Evolutionary conservation across 2,888 invertebrate species (phyloP).

Genomic region (Ormyrus nitidulus): DNA sequence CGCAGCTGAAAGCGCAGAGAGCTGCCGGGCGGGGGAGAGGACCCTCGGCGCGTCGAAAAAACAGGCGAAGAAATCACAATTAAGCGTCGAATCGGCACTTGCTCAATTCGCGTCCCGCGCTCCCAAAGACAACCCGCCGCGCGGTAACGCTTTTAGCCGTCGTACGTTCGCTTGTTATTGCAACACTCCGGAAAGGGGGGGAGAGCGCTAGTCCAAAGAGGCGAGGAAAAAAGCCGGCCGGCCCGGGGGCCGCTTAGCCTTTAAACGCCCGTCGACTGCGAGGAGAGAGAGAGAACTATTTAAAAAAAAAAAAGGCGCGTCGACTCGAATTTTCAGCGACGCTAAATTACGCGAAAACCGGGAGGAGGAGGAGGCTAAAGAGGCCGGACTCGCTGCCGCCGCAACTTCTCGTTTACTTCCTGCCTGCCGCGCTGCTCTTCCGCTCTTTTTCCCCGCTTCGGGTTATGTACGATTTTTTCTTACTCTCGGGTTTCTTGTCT

Average conservation of each 20-base stretch:
- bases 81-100: slow-evolving; percentile 18
- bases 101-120: not conserved
- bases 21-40: slow-evolving; percentile 5
- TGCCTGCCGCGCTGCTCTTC: not conserved
- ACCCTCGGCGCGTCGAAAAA: not conserved
- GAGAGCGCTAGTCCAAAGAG: slow-evolving; percentile 10
- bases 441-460: slow-evolving; percentile 2
- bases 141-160: not conserved
- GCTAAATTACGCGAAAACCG: slow-evolving; percentile 69
- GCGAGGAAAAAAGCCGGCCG: too few species aligned
- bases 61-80: slow-evolving; percentile 45
- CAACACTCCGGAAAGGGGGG: slow-evolving; percentile 42
- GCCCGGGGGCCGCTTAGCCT: too few species aligned
- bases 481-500: not conserved
- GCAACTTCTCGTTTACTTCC: slow-evolving; percentile 52
- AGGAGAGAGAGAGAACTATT: slow-evolving; percentile 38
- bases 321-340: slow-evolving; percentile 71
- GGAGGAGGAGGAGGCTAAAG: slow-evolving; percentile 28
- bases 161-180: slow-evolving; percentile 43
- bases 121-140: slow-evolving; percentile 56
- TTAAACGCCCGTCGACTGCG: too few species aligned
- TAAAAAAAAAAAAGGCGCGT: slow-evolving; percentile 62
- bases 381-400: slow-evolving; percentile 30
- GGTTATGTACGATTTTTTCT: slow-evolving; percentile 25
- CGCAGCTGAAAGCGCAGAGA: too few species aligned